Conservation (phyloP, 2,113 vertebrate species). For the Lota lota region DNA sequence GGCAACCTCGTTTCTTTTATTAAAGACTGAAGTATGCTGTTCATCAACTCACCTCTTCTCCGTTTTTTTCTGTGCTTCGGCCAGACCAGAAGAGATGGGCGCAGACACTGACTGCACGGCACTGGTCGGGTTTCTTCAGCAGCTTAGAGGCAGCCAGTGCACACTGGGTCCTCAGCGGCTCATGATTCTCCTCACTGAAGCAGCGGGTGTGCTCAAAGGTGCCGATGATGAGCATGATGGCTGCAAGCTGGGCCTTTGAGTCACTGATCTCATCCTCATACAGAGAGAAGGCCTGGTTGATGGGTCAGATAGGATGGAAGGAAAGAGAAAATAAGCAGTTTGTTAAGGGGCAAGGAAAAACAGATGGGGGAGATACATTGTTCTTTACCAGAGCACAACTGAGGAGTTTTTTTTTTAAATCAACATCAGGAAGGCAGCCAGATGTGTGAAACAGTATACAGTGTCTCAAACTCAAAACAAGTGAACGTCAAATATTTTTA, state of each 20-base stretch:
- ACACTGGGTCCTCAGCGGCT: slow-evolving; percentile 95
- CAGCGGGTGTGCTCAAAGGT: slow-evolving; percentile 95
- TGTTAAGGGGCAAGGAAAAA: too few species aligned
- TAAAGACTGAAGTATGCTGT: neutral
- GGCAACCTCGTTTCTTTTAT: neutral
- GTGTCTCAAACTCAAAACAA: too few species aligned
- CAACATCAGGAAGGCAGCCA: too few species aligned
- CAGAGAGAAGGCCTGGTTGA: slow-evolving; percentile 88
- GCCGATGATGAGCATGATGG: slow-evolving; percentile 96
- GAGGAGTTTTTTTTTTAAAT: too few species aligned
- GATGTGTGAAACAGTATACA: too few species aligned
- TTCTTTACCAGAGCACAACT: too few species aligned
- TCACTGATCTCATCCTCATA: slow-evolving; percentile 99
- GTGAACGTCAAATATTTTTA: slow-evolving; percentile 35
- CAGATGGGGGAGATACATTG: too few species aligned
- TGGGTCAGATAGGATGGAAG: neutral
- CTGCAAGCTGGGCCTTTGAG: slow-evolving; percentile 98
- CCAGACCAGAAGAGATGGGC: slow-evolving; percentile 98
- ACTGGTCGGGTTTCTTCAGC: slow-evolving; percentile 97
- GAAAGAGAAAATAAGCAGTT: too few species aligned
- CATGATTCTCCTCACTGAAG: slow-evolving; percentile 97
- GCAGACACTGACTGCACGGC: slow-evolving; percentile 93
- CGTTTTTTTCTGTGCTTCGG: slow-evolving; percentile 91
- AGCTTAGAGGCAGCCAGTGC: slow-evolving; percentile 95
- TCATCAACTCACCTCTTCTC: slow-evolving; percentile 83